Evolutionary conservation across 2,888 invertebrate genomes (phyloP), one percentile per base, ranked within the genome.

Genomic region (Margaritifera margaritifera): DNA sequence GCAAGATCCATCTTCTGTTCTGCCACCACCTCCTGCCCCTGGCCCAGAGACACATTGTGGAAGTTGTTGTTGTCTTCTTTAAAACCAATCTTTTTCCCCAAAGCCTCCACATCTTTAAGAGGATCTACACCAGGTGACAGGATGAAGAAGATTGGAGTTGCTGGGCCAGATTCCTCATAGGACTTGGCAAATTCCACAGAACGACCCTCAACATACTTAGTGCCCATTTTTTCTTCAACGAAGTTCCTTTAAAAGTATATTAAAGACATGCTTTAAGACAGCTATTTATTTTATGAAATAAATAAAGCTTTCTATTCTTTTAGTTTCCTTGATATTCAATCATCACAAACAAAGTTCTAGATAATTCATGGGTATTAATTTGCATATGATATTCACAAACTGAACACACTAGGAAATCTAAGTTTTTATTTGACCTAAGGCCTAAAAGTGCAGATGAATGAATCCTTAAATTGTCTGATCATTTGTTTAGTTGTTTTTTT

Each of bases 71-170:
- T 91, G 85, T 96, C 96, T 64, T 93, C 92, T 0, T 95, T 94
- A 88, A 94, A 97, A 1, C 95, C 95, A 84, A 97, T 90, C 84
- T 93, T 93, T 86, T 94, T 94, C 31, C 98, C 98, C 56, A 97
- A 90, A 53, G 94, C 93, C 90, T 98, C 98, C 1, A 98, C 97
- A 87, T 98, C 98, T 90, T 97, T 97, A 54, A 98, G 90, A 0
- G 98, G 98, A 91, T 98, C 97, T 0, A 98, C 98, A 64, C 98
- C 98, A 6, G 98, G 98, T 0, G 97, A 98, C 0, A 98, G 92
- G 84, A 98, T 98, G 88, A 98, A 98, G 91, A 98, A 98, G 83
- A 98, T 95, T 0, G 98, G 98, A 0, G 97, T 98, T 0, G 94
- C 94, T 0, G 96, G 94, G 84, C 96, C 95, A 0, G 97, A 95